Base-by-base conservation (phyloP, 1,140 invertebrate species). In the Zaprionus taronus region DNA sequence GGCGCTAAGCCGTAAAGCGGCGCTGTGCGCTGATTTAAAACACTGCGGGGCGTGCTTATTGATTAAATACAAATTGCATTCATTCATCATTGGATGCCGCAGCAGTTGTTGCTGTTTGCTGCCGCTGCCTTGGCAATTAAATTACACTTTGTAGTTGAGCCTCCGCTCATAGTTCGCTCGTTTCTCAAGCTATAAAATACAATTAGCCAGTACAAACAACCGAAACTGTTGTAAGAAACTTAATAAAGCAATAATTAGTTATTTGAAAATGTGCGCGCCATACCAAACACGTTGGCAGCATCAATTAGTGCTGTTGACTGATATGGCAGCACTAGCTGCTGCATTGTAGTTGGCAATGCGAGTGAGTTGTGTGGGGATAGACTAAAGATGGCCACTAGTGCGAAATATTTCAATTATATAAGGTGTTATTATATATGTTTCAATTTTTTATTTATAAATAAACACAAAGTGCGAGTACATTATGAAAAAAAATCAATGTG, bases 31-130 rank as follows among this genome's bases (percentile, higher is more conserved):
- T 89, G 85, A 89, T 89, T 89, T 89, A 84, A 89, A 89, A 79
- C 84, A 84, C 84, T 89, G 85, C 85, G 85, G 84, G 85, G 85
- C 85, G 85, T 89, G 79, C 77, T 82, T 89, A 90, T 89, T 89
- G 85, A 89, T 89, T 89, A 89, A 89, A 89, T 85, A 90, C 85
- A 90, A 89, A 89, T 89, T 89, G 85, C 85, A 64, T 90, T 85
- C 81, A 89, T 89, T 89, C 85, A 89, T 90, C 85, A 90, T 89
- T 76, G 57, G 77, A 53, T 49, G 61, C 24, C 51, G 36, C 55
- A 38, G 61, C 53, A 71, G 67, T 66, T 60, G 68, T 55, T 51
- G 63, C 24, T 7, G 28, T 31, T 31, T 58, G 72, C 31, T 7
- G 31, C 9, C 62, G 62, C 66, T 81, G 70, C 41, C 56, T 15